A percentile compares a stretch with the other conserved stretches of the same genome.
Evolutionary conservation across 2,888 invertebrate genomes (phyloP).

Genomic region (Petrolisthes manimaculis): DNA sequence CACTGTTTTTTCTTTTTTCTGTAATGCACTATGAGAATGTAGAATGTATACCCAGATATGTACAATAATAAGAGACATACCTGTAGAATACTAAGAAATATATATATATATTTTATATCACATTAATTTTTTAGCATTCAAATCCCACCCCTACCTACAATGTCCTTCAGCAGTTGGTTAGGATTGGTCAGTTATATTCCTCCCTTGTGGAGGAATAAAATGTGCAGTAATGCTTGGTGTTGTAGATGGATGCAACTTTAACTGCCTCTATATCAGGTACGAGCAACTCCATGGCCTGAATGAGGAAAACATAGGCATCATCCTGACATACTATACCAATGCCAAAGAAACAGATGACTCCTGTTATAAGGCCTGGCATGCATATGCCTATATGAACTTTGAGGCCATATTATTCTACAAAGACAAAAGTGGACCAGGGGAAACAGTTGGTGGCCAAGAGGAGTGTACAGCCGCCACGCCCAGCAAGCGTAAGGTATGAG

Average conservation of each 20-base stretch:
- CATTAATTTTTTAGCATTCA: too few species aligned
- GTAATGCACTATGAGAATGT: too few species aligned
- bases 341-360: conserved; percentile 86
- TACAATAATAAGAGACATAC: too few species aligned
- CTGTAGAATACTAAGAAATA: too few species aligned
- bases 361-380: conserved; percentile 99
- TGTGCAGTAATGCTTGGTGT: too few species aligned
- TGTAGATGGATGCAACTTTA: too few species aligned
- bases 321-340: conserved; percentile 79
- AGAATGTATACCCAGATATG: too few species aligned
- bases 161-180: too few species aligned
- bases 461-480: conserved; percentile 30
- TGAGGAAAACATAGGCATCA: conserved; percentile 73
- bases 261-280: conserved; percentile 31
- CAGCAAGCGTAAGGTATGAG: conserved; percentile 50
- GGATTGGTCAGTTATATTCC: too few species aligned
- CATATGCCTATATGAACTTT: conserved; percentile 98
- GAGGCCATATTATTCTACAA: conserved; percentile 86
- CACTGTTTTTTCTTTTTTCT: neutral
- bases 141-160: too few species aligned
- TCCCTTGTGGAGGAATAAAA: too few species aligned
- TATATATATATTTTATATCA: too few species aligned
- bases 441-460: conserved; percentile 2
- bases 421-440: conserved; percentile 67
- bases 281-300: conserved; percentile 87